Percentiles rank a stretch among this genome's conserved stretches.
Evolutionary conservation across 2,797 vertebrate species (phyloP).

Genomic region (Crypturellus tataupa): DNA sequence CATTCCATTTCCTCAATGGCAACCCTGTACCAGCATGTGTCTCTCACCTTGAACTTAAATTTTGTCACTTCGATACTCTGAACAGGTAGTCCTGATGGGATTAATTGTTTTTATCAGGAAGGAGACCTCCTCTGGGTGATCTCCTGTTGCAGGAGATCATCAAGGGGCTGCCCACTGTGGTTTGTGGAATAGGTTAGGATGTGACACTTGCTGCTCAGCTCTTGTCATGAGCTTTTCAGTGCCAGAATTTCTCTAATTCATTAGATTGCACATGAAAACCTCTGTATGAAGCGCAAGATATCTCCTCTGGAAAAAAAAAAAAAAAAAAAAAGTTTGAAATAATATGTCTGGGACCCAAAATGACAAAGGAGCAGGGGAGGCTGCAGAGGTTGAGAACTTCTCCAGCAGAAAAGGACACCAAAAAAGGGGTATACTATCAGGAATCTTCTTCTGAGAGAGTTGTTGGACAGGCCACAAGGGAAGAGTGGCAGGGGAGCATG

Average conservation of each 20-base stretch:
- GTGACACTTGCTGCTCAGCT: slow-evolving; percentile 76
- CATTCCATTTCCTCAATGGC: background rate
- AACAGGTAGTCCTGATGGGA: background rate
- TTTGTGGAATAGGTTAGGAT: slow-evolving; percentile 38
- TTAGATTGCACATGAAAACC: slow-evolving; percentile 78
- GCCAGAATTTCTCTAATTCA: slow-evolving; percentile 53
- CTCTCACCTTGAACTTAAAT: fast-evolving
- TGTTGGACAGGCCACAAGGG: background rate
- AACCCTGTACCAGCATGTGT: background rate
- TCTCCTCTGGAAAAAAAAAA: slow-evolving; percentile 50
- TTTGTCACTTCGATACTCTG: background rate
- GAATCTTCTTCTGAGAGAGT: slow-evolving; percentile 11
- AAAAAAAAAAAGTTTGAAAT: slow-evolving; percentile 67
- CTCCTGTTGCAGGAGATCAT: background rate
- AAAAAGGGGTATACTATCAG: background rate
- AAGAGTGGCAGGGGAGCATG: background rate
- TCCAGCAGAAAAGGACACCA: background rate
- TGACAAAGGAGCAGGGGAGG: background rate
- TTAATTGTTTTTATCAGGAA: background rate
- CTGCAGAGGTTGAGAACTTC: slow-evolving; percentile 38
- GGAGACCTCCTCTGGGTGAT: background rate
- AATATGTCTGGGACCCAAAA: slow-evolving; percentile 62
- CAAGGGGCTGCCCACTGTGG: background rate
- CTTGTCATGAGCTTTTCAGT: slow-evolving; percentile 28
- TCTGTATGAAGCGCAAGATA: slow-evolving; percentile 61